phyloP scores from a whole-genome alignment of 2,888 invertebrate genomes.

The Callyntrura guangdongensis region DNA sequence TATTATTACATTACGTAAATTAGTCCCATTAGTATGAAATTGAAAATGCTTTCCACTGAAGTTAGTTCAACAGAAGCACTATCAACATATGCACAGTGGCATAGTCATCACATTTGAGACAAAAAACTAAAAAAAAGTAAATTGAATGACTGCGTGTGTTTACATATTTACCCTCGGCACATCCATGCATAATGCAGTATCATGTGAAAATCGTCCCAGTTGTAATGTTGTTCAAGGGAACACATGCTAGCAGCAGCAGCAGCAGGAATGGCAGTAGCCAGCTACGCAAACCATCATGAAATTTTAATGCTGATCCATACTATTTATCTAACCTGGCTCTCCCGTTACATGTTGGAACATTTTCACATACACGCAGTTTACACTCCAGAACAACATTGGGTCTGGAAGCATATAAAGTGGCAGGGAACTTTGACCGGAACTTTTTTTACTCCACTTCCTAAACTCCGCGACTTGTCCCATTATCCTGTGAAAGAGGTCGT shows the following conservation, averaged over 20 bases:
- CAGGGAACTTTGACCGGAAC: conserved; percentile 66
- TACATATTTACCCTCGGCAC: not conserved
- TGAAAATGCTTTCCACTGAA: conserved; percentile 2
- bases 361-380: conserved; percentile 17
- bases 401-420: conserved; percentile 31
- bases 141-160: conserved; percentile 18
- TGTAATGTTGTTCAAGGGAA: conserved; percentile 3
- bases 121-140: conserved; percentile 12
- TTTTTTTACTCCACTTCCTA: not conserved
- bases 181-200: conserved; percentile 32
- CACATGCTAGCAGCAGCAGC: not conserved
- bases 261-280: conserved; percentile 13
- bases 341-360: conserved; percentile 9
- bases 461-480: not conserved
- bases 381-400: not conserved
- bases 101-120: not conserved
- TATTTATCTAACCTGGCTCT: conserved; percentile 39
- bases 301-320: conserved; percentile 63
- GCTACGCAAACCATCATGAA: conserved; percentile 37
- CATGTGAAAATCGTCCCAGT: conserved; percentile 1
- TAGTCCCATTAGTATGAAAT: conserved; percentile 18
- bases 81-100: not conserved
- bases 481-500: not conserved
- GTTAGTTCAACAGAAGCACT: not conserved
- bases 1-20: conserved; percentile 50